phyloP scores from a whole-genome alignment of 2,113 vertebrate genomes.

The Bufo gargarizans region DNA sequence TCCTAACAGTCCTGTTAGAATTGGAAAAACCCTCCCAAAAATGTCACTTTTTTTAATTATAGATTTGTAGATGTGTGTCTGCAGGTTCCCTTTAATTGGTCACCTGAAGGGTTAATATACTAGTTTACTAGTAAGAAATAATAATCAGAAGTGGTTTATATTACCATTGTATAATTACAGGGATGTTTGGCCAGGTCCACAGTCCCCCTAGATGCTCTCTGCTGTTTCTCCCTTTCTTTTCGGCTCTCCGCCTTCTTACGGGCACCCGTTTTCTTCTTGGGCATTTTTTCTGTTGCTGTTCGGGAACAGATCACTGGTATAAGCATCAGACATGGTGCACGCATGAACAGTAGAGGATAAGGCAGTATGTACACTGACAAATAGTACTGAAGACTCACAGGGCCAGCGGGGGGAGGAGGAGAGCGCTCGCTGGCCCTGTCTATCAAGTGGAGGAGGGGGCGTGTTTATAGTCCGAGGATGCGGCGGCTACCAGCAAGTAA shows the following conservation, averaged over 20 bases:
- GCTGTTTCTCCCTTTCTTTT: conserved; percentile 92
- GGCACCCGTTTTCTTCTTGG: conserved; percentile 97
- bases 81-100: no score
- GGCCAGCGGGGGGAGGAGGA: no score
- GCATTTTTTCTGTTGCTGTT: conserved; percentile 76
- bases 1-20: no score
- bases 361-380: background rate
- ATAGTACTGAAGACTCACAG: no score
- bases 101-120: background rate
- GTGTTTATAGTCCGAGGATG: no score
- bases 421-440: no score
- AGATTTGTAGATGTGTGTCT: no score
- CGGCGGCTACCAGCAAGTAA: no score
- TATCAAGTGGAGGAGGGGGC: no score
- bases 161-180: conserved; percentile 91
- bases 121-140: background rate
- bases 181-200: conserved; percentile 95
- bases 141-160: background rate
- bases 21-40: no score
- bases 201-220: conserved; percentile 81
- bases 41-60: no score
- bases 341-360: background rate
- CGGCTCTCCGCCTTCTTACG: conserved; percentile 96
- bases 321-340: background rate
- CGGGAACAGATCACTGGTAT: background rate